Evolutionary conservation across 2,797 vertebrate genomes (phyloP).

Genomic region (Nannoperca obscura): DNA sequence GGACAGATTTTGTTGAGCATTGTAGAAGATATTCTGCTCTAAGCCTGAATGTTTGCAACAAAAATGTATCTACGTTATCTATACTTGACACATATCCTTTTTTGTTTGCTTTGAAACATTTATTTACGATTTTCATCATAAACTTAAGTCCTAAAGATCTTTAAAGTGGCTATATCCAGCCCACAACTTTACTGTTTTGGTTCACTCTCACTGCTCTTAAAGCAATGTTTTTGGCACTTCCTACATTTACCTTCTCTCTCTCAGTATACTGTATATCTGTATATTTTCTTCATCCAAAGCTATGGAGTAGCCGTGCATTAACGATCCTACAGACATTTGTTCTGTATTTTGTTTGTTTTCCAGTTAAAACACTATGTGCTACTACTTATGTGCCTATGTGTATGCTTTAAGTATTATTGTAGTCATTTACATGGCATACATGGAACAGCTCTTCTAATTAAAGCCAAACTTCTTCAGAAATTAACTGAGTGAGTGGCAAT

Average conservation of each 20-base stretch:
- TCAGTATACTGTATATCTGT: too few species aligned
- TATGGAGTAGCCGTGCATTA: neutral
- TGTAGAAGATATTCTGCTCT: neutral
- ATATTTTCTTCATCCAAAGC: neutral
- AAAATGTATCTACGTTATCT: too few species aligned
- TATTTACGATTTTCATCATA: neutral
- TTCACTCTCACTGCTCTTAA: neutral
- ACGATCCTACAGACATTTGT: neutral
- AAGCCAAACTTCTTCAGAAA: slow-evolving; percentile 35
- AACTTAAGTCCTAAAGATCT: neutral
- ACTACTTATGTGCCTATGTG: neutral
- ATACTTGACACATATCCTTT: too few species aligned
- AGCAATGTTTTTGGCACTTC: neutral
- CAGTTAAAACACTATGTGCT: neutral
- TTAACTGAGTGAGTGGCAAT: slow-evolving; percentile 38
- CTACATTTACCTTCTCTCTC: neutral
- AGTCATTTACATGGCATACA: slow-evolving; percentile 38
- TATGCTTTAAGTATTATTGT: neutral
- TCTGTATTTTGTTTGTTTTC: neutral
- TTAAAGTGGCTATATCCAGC: neutral
- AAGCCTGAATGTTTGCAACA: neutral
- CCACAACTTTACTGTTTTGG: neutral
- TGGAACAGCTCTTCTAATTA: slow-evolving; percentile 51
- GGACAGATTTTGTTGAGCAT: neutral
- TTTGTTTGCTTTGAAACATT: neutral